Evolutionary conservation across 2,888 invertebrate genomes (phyloP).

Genomic region (Netelia inedita): DNA sequence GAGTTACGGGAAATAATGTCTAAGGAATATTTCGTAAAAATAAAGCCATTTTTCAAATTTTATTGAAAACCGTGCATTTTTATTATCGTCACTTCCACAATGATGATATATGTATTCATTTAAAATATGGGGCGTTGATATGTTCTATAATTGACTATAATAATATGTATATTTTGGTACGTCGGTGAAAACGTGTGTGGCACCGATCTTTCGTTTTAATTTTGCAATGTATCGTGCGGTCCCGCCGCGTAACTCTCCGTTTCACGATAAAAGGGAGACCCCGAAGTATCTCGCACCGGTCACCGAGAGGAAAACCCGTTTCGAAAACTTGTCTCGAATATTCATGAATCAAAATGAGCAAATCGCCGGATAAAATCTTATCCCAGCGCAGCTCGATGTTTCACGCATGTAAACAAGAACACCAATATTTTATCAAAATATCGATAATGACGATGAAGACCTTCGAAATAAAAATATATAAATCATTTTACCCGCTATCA

Average conservation of each 20-base stretch:
- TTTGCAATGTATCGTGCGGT: conserved; percentile 49
- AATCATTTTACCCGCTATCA: no score
- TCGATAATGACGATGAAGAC: no score
- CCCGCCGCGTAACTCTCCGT: conserved; percentile 60
- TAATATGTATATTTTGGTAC: conserved; percentile 9
- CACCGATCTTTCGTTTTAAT: conserved; percentile 40
- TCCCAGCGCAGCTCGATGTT: background rate
- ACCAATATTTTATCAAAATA: no score
- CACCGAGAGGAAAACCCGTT: conserved; percentile 58
- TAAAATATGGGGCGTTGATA: background rate
- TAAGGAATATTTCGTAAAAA: no score
- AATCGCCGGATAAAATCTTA: conserved; percentile 45
- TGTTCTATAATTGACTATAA: background rate
- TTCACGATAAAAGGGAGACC: conserved; percentile 65
- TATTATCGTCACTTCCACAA: background rate
- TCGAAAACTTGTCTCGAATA: conserved; percentile 67
- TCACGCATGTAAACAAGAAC: background rate
- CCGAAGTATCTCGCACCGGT: conserved; percentile 1
- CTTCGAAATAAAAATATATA: no score
- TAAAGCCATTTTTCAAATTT: background rate
- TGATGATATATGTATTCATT: background rate
- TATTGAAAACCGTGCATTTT: background rate
- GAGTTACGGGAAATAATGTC: no score
- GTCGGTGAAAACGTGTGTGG: conserved; percentile 20
- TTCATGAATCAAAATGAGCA: conserved; percentile 57